Evolutionary conservation across 2,888 invertebrate genomes (phyloP).

Genomic region (Eurytoma adleriae): DNA sequence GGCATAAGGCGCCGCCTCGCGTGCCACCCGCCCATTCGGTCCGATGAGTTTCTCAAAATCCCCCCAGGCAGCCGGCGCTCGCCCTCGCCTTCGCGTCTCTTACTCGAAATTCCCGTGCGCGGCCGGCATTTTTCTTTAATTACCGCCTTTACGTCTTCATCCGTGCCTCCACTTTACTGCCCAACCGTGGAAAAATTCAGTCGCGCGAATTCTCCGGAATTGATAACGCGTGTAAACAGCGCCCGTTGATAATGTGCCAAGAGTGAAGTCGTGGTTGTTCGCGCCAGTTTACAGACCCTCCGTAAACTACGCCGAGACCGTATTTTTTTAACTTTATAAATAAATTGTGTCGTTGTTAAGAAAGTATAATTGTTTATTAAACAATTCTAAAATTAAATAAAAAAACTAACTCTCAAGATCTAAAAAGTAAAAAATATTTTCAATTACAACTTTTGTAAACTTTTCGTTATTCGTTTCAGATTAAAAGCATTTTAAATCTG

Average conservation of each 20-base stretch:
- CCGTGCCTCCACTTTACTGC: not conserved
- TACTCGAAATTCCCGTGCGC: constrained; percentile 15
- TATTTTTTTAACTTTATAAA: too few species aligned
- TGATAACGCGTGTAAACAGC: constrained; percentile 36
- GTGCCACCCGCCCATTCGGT: constrained; percentile 65
- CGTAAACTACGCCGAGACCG: too few species aligned
- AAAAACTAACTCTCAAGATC: too few species aligned
- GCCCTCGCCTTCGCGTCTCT: not conserved
- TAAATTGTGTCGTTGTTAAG: too few species aligned
- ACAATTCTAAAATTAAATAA: too few species aligned
- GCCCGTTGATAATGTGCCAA: constrained; percentile 47
- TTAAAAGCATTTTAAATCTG: too few species aligned
- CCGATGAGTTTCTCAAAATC: constrained; percentile 66
- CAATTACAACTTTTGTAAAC: too few species aligned
- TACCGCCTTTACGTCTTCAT: constrained; percentile 6
- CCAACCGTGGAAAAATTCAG: not conserved
- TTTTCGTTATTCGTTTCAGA: too few species aligned
- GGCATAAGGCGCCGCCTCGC: constrained; percentile 62
- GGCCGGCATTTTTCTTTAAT: constrained; percentile 28
- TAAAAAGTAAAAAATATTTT: too few species aligned
- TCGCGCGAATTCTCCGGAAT: not conserved
- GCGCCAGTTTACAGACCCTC: too few species aligned
- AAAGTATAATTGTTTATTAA: too few species aligned
- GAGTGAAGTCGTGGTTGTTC: constrained; percentile 27
- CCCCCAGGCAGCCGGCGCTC: constrained; percentile 17